Base-by-base conservation (phyloP, 2,113 vertebrate genomes). In the Micronisus gabar region DNA sequence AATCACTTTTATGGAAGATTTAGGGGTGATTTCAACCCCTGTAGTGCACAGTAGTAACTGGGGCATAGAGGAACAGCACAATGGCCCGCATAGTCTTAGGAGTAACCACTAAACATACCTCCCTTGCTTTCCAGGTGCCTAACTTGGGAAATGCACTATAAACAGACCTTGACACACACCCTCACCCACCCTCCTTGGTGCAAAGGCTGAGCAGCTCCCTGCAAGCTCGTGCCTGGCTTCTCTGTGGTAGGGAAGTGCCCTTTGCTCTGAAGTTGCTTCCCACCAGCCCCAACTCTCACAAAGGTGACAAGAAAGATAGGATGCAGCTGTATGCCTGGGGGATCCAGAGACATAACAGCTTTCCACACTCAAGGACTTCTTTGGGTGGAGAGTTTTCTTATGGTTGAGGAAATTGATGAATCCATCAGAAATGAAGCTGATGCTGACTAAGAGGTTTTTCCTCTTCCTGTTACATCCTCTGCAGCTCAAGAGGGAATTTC, bases 391-490 rank as follows among this genome's bases (percentile, higher is more conserved):
- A 81, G 41, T 79, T 95, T 96, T 97, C 94, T 91, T 73, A 85
- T 9, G 30, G 65, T 53, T 85, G 48, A 97, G 97, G 97, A 98
- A 97, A 91, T 34, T 52, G 75, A 87, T 83, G 58, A 75, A 96
- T 94, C 83, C 86, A 95, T 96, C 88, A 96, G 75, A 96, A 96
- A 82, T 11, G 7, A 89, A 95, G 80, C 18, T 5, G 15, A 95
- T 91, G 81, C 97, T 97, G 96, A 97, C 93, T 96, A 89, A 96
- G 94, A 95, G 80, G 22, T 93, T 97, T 94, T 96, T 95, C 91
- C 95, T 95, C 85, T 97, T 96, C 90, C 94, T 1, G 10, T 95
- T 97, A 92, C 84, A 95, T 94, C 91, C 91, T 94, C 74, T 91
- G 88, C 84, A 89, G 90, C 86, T 90, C 6, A 2, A 96, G 88